Percentiles rank a stretch among this genome's conserved stretches.
Evolutionary conservation across 92 coral and sea anemone genomes (phyloP).

Genomic region (Montipora capitata): DNA sequence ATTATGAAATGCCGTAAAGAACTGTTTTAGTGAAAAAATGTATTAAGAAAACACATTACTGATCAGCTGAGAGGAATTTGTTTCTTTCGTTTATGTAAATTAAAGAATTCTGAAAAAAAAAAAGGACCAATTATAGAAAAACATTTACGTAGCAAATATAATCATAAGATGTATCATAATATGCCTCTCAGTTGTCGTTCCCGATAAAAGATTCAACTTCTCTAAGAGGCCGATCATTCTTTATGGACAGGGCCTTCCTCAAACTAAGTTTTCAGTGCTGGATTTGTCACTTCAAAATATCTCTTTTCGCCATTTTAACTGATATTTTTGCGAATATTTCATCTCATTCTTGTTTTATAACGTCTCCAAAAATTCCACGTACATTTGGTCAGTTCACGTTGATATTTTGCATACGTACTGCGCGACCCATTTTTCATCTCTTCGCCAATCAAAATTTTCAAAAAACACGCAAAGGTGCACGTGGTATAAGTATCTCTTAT

Average conservation of each 20-base stretch:
- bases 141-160: background rate
- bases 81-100: background rate
- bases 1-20: background rate
- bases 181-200: background rate
- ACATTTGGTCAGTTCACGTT: too few relatives aligned
- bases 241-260: background rate
- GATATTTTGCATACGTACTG: too few relatives aligned
- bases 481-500: too few relatives aligned
- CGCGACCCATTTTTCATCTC: too few relatives aligned
- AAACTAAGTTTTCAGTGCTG: background rate
- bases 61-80: constrained; percentile 1
- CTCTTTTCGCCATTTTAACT: too few relatives aligned
- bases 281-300: background rate
- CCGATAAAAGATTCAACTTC: background rate
- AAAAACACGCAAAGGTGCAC: too few relatives aligned
- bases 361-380: too few relatives aligned
- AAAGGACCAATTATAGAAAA: background rate
- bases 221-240: background rate
- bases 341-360: too few relatives aligned
- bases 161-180: background rate
- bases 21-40: background rate
- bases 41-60: background rate
- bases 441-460: too few relatives aligned
- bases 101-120: background rate
- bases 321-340: too few relatives aligned